phyloP scores from a whole-genome alignment of 2,113 vertebrate genomes.

The Saccopteryx bilineata region DNA sequence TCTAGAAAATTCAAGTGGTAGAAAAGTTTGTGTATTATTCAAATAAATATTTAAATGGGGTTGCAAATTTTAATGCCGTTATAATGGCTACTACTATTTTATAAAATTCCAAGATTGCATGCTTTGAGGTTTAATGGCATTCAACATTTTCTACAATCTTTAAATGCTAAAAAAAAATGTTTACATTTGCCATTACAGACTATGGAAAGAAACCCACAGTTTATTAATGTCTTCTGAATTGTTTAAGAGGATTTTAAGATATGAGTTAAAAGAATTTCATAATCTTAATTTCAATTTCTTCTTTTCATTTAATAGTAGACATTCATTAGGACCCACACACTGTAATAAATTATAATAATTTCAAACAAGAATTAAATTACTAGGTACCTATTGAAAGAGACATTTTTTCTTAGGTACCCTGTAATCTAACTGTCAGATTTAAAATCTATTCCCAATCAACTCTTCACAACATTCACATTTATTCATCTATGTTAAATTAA shows the following conservation, averaged over 20 bases:
- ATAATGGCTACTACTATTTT: constrained; percentile 73
- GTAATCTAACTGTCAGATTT: constrained; percentile 99
- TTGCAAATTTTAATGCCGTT: constrained; percentile 71
- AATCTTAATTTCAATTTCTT: constrained; percentile 96
- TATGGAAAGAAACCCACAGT: constrained; percentile 83
- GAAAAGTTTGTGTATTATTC: constrained; percentile 64
- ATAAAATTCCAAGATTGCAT: constrained; percentile 77
- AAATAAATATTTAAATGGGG: constrained; percentile 80
- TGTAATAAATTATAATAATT: constrained; percentile 99
- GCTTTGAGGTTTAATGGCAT: constrained; percentile 77
- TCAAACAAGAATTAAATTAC: constrained; percentile 99
- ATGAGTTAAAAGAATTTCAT: constrained; percentile 92
- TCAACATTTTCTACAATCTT: constrained; percentile 74
- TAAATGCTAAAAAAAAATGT: constrained; percentile 81
- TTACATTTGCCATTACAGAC: constrained; percentile 86
- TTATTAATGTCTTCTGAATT: constrained; percentile 89
- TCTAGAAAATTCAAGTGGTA: constrained; percentile 70
- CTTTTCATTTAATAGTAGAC: constrained; percentile 98
- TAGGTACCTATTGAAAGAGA: constrained; percentile 96
- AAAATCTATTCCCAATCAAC: constrained; percentile 98
- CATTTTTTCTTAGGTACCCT: constrained; percentile 95
- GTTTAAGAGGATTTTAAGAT: constrained; percentile 91
- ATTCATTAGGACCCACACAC: constrained; percentile 98
- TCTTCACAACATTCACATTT: constrained; percentile 98
- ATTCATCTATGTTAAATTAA: constrained; percentile 99